phyloP scores from a whole-genome alignment of 2,113 vertebrate genomes.

The Bubalus kerabau region DNA sequence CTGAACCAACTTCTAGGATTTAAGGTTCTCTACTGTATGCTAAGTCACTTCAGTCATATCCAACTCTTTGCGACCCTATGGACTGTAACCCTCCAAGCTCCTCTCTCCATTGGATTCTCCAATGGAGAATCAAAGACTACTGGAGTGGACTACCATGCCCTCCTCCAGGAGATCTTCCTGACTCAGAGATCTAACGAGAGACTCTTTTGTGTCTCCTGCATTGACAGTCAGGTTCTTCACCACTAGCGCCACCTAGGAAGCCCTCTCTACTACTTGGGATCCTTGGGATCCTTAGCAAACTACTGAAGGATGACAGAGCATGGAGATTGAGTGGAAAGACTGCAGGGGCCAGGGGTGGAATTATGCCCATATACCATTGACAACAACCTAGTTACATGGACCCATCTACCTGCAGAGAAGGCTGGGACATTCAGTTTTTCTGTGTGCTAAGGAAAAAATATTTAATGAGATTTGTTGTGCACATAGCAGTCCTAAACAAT shows the following conservation, averaged over 20 bases:
- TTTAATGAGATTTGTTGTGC: neutral
- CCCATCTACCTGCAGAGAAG: neutral
- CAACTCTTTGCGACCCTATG: neutral
- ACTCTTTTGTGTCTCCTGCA: neutral
- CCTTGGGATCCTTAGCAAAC: neutral
- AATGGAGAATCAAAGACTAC: neutral
- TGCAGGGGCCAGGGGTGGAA: neutral
- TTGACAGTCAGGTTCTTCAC: neutral
- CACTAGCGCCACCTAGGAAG: neutral
- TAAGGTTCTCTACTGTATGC: neutral
- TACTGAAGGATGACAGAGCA: neutral
- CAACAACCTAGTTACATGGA: neutral
- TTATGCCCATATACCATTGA: neutral
- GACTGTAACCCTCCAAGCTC: neutral
- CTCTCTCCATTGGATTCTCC: neutral
- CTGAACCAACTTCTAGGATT: neutral
- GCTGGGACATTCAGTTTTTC: neutral
- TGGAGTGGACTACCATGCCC: neutral
- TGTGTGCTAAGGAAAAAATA: neutral
- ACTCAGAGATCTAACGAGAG: neutral
- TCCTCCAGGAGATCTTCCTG: neutral
- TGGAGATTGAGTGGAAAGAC: neutral
- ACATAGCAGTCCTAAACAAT: neutral
- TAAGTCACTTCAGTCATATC: neutral
- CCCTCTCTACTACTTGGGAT: neutral